These are phyloP conservation scores for Solenodon paradoxus DNA, from an alignment of 2,113 vertebrate genomes.

Conservation along the genomic window DNA sequence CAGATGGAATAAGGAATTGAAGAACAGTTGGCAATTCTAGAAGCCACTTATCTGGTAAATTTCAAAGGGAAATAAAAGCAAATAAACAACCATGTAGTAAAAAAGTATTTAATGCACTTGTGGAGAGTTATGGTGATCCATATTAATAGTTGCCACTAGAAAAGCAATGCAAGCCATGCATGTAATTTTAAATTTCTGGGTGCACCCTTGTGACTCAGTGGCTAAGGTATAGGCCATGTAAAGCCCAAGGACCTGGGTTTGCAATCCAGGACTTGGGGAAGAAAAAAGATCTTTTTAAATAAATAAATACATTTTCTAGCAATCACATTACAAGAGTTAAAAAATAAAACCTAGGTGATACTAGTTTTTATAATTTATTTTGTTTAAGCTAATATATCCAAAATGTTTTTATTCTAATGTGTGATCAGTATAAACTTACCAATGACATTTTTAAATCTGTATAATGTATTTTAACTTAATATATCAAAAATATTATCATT, in stretches of 20 bases:
- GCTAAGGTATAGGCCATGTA: no score
- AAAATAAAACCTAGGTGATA: neutral
- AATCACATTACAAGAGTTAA: neutral
- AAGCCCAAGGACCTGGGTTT: no score
- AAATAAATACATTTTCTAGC: no score
- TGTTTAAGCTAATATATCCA: neutral
- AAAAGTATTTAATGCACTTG: neutral
- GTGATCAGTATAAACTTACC: neutral
- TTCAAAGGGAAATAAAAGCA: neutral
- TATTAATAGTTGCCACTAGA: neutral
- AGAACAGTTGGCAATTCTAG: constrained; percentile 11
- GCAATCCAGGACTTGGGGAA: no score
- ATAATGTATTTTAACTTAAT: neutral
- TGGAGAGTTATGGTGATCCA: neutral
- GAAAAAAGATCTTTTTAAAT: no score
- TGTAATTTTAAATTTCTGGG: neutral
- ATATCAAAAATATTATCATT: no score
- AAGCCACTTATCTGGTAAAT: constrained; percentile 26
- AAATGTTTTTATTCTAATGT: neutral
- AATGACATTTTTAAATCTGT: no score
- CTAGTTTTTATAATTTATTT: neutral
- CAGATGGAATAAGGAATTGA: constrained; percentile 39
- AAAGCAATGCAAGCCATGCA: neutral
- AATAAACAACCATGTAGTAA: neutral
- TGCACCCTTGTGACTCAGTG: no score